Evolutionary conservation across 2,797 vertebrate genomes (phyloP).

Genomic region (Poecile montanus): DNA sequence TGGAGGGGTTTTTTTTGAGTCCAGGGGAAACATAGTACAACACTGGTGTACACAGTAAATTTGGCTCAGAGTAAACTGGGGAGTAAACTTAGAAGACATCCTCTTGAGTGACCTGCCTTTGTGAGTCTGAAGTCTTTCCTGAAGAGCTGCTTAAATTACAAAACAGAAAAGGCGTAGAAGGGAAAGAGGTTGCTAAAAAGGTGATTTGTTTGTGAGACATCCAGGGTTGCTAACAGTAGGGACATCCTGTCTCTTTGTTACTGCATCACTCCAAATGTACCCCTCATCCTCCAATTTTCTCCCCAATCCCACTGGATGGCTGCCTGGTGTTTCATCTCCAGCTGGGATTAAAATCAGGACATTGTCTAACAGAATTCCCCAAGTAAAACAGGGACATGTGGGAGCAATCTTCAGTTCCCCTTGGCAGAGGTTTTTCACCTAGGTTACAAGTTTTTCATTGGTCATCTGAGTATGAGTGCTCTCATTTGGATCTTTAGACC

Average conservation of each 20-base stretch:
- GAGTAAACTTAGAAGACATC: not conserved
- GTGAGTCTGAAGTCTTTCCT: not conserved
- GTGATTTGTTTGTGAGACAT: not conserved
- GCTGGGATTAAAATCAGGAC: not conserved
- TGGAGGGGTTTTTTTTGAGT: not conserved
- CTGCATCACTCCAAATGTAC: not conserved
- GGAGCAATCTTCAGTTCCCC: not conserved
- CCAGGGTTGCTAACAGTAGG: not conserved
- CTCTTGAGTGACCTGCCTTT: not conserved
- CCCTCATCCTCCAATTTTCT: not conserved
- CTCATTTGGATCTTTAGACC: not conserved
- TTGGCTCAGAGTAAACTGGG: not conserved
- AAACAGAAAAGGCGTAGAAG: not conserved
- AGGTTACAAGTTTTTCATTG: not conserved
- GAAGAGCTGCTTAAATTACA: not conserved
- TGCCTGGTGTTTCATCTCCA: not conserved
- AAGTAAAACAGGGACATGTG: not conserved
- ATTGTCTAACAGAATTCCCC: not conserved
- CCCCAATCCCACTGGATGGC: fast-evolving
- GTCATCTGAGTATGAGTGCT: not conserved
- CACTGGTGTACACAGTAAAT: not conserved
- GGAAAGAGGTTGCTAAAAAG: not conserved
- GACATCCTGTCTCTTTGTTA: not conserved
- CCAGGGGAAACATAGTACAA: not conserved
- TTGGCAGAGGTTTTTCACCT: not conserved